A percentile compares a stretch with the other conserved stretches of the same genome.
phyloP scores from a whole-genome alignment of 2,113 vertebrate genomes.

The Alligator mississippiensis region DNA sequence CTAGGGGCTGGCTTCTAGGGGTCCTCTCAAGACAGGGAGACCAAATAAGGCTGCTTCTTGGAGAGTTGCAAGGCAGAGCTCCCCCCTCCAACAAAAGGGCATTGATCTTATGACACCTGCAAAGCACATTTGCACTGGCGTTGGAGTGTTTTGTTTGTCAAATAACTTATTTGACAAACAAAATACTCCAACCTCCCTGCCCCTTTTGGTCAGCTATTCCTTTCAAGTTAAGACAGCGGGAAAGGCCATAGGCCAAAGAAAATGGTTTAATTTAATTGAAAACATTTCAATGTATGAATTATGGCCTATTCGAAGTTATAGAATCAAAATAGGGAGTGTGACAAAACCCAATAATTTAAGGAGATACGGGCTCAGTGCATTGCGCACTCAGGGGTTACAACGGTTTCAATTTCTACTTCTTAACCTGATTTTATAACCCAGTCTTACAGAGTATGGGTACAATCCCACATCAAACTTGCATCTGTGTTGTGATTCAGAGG shows the following conservation, averaged over 20 bases:
- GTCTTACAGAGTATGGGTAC: slow-evolving; percentile 10
- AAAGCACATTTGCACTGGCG: too few species aligned
- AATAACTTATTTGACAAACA: too few species aligned
- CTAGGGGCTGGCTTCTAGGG: too few species aligned
- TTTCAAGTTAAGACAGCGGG: neutral
- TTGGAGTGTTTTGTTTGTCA: too few species aligned
- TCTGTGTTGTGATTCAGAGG: accelerated
- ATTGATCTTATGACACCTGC: too few species aligned
- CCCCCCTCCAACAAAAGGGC: too few species aligned
- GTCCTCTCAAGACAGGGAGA: too few species aligned
- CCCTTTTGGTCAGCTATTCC: too few species aligned
- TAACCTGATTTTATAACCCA: slow-evolving; percentile 56
- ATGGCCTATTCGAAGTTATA: neutral
- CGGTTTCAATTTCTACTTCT: slow-evolving; percentile 8
- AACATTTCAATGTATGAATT: neutral
- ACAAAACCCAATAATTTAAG: slow-evolving; percentile 24
- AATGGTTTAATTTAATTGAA: neutral
- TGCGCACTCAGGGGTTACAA: neutral
- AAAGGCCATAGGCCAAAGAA: neutral
- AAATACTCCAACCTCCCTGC: too few species aligned
- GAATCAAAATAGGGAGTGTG: neutral
- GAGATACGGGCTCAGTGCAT: slow-evolving; percentile 36
- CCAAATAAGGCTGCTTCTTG: too few species aligned
- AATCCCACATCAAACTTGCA: neutral
- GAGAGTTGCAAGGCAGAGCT: too few species aligned